These are phyloP conservation scores for Pipistrellus pygmaeus DNA, from an alignment of 2,797 vertebrate genomes.

Conservation along the genomic window DNA sequence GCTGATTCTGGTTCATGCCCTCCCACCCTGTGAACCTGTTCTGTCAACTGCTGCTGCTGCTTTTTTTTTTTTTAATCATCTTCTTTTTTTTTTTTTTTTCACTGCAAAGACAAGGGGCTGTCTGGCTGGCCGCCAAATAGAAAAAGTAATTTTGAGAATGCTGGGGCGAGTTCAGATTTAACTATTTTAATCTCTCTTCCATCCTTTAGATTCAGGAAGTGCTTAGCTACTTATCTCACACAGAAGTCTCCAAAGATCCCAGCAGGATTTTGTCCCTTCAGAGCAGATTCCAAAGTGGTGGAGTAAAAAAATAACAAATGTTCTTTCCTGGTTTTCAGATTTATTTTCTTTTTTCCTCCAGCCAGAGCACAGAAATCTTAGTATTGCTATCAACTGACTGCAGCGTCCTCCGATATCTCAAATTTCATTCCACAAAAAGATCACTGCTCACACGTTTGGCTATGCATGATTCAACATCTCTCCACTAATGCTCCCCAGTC, in stretches of 20 bases:
- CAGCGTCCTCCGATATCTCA: neutral
- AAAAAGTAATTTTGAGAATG: conserved; percentile 45
- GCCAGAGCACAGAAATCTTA: conserved; percentile 47
- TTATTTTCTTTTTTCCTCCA: conserved; percentile 66
- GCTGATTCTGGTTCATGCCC: neutral
- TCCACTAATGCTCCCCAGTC: conserved; percentile 11
- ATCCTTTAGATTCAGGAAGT: neutral
- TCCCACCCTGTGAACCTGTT: neutral
- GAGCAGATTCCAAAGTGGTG: conserved; percentile 27
- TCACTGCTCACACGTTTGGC: neutral
- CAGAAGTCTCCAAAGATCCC: conserved; percentile 58
- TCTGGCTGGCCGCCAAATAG: conserved; percentile 65
- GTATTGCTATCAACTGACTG: neutral
- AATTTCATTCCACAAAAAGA: neutral
- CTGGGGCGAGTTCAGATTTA: conserved; percentile 20
- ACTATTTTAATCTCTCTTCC: conserved; percentile 40
- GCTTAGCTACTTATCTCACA: conserved; percentile 49
- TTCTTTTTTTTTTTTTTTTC: neutral
- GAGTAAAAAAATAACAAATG: conserved; percentile 46
- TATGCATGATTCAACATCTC: neutral
- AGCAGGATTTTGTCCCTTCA: conserved; percentile 54
- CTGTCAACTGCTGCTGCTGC: neutral
- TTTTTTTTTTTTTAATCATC: too few species aligned
- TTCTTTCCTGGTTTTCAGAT: conserved; percentile 63
- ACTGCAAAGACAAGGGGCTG: conserved; percentile 11